A percentile compares a stretch with the other conserved stretches of the same genome.
Evolutionary conservation across 1,140 invertebrate genomes (phyloP).

Genomic region (Drosophila melanogaster): Release_6_plus_ISO1_MT NT_033779.5:21231501-21232000

Average conservation of each 20-base stretch:
- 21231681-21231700: slow-evolving; percentile 39
- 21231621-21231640: slow-evolving; percentile 55
- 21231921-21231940: too few species aligned
- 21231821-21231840: too few species aligned
- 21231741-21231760: slow-evolving; percentile 44
- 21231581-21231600: slow-evolving; percentile 39
- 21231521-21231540: slow-evolving; percentile 42
- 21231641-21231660: slow-evolving; percentile 43
- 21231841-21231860: too few species aligned
- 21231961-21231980: too few species aligned
- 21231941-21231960: too few species aligned
- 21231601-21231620: slow-evolving; percentile 39
- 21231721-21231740: slow-evolving; percentile 78
- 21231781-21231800: too few species aligned
- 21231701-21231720: slow-evolving; percentile 42
- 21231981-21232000: too few species aligned
- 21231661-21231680: slow-evolving; percentile 20
- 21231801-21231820: too few species aligned
- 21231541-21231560: slow-evolving; percentile 8
- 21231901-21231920: too few species aligned
- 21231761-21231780: background rate
- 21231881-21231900: too few species aligned
- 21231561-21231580: slow-evolving; percentile 9
- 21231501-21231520: slow-evolving; percentile 51
- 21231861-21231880: too few species aligned